These are phyloP conservation scores for Laterallus jamaicensis DNA, from an alignment of 2,113 vertebrate species.

Conservation along the genomic window DNA sequence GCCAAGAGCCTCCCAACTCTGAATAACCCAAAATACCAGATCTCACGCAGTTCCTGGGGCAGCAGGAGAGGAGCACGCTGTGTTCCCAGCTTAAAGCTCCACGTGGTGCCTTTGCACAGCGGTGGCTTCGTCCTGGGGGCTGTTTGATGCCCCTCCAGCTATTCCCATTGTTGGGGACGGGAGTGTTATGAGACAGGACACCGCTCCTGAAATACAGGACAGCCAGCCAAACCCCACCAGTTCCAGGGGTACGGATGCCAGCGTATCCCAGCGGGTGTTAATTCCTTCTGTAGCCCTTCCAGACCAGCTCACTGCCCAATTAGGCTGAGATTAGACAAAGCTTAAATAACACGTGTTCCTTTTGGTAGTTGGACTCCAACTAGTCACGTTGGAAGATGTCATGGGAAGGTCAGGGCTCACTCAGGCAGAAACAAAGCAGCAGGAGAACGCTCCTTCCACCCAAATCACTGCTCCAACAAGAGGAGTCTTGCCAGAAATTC, in stretches of 20 bases:
- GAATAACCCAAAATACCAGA: fast-evolving
- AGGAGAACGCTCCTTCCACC: background rate
- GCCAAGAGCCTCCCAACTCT: background rate
- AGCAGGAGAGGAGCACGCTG: background rate
- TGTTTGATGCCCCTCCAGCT: background rate
- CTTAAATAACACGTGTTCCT: background rate
- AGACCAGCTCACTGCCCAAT: background rate
- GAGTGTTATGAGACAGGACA: background rate
- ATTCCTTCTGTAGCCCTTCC: background rate
- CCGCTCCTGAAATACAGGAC: background rate
- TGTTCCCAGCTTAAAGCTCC: background rate
- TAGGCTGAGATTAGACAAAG: background rate
- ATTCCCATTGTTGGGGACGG: fast-evolving
- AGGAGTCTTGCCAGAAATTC: background rate
- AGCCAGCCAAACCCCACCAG: background rate
- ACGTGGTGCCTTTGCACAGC: fast-evolving
- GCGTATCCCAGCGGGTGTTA: background rate
- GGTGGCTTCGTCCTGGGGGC: background rate
- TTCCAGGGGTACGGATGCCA: background rate
- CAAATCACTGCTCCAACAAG: background rate
- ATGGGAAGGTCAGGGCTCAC: fast-evolving
- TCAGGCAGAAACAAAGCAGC: background rate
- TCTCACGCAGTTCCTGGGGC: fast-evolving
- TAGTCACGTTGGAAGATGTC: background rate
- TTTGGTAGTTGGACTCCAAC: background rate